phyloP scores from a whole-genome alignment of 2,888 invertebrate genomes.

The Caenorhabditis uteleia region DNA sequence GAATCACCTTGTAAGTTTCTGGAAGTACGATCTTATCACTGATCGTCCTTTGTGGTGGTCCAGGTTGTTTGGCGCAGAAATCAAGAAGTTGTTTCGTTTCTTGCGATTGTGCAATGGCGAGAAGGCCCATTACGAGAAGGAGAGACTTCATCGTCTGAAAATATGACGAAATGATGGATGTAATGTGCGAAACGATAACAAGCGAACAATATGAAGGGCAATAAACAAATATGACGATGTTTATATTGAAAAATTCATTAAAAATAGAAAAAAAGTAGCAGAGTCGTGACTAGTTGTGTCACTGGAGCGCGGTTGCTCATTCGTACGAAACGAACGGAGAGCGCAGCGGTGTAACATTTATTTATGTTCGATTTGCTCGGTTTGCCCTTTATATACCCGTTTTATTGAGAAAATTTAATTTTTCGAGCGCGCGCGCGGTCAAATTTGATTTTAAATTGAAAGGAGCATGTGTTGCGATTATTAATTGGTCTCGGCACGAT shows the following conservation, averaged over 20 bases:
- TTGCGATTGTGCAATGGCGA: constrained; percentile 2
- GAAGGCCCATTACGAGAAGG: constrained; percentile 4
- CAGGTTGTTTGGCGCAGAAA: constrained; percentile 12
- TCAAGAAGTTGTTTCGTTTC: constrained; percentile 2
- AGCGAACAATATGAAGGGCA: background rate
- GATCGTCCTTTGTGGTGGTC: constrained; percentile 7
- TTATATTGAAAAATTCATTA: no score
- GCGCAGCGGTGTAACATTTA: no score
- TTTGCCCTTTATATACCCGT: no score
- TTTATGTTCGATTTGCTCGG: no score
- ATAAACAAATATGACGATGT: no score
- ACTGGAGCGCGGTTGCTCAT: no score
- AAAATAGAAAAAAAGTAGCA: no score
- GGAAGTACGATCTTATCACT: constrained; percentile 18
- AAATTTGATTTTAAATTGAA: no score
- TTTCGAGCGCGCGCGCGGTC: no score
- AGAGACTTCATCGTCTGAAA: background rate
- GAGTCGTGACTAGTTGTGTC: no score
- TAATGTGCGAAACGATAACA: background rate
- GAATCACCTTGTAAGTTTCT: constrained; percentile 14
- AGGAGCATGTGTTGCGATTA: background rate
- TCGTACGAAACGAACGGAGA: no score
- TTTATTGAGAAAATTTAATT: no score
- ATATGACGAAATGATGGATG: background rate
- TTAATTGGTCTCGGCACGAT: background rate